Evolutionary conservation across 1,140 invertebrate genomes (phyloP).

Genomic region (Tenebrio molitor): DNA sequence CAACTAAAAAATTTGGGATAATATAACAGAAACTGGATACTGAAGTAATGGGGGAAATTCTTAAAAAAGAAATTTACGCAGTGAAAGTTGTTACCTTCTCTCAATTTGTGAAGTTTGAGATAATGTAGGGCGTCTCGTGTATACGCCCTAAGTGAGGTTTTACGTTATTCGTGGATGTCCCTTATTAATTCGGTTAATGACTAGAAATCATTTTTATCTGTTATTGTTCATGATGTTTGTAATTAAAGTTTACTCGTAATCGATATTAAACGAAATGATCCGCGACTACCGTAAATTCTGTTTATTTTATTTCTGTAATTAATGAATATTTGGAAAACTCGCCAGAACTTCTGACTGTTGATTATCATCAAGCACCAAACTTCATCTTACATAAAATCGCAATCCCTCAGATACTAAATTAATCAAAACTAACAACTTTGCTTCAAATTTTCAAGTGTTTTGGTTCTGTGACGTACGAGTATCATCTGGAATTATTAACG

Average conservation of each 20-base stretch:
- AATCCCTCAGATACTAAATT: too few species aligned
- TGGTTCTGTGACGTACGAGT: too few species aligned
- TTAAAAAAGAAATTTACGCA: neutral
- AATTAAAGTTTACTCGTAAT: neutral
- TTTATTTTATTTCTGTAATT: neutral
- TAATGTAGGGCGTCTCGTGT: neutral
- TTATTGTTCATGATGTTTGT: neutral
- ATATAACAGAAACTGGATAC: neutral
- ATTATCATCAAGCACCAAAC: too few species aligned
- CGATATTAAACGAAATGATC: too few species aligned
- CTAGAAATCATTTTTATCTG: slow-evolving; percentile 1
- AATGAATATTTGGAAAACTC: slow-evolving; percentile 5
- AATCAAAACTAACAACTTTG: too few species aligned
- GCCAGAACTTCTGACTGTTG: too few species aligned
- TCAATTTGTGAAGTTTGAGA: slow-evolving; percentile 12
- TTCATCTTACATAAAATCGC: too few species aligned
- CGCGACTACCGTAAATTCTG: too few species aligned
- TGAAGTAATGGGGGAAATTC: neutral
- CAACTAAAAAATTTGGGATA: slow-evolving; percentile 13
- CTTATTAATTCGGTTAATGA: slow-evolving; percentile 17
- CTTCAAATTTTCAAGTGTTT: too few species aligned
- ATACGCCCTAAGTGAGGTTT: slow-evolving; percentile 1
- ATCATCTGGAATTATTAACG: too few species aligned
- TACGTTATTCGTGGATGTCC: slow-evolving; percentile 15
- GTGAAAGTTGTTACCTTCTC: slow-evolving; percentile 13